phyloP scores from a whole-genome alignment of 1,140 invertebrate species.

The Atta texana region DNA sequence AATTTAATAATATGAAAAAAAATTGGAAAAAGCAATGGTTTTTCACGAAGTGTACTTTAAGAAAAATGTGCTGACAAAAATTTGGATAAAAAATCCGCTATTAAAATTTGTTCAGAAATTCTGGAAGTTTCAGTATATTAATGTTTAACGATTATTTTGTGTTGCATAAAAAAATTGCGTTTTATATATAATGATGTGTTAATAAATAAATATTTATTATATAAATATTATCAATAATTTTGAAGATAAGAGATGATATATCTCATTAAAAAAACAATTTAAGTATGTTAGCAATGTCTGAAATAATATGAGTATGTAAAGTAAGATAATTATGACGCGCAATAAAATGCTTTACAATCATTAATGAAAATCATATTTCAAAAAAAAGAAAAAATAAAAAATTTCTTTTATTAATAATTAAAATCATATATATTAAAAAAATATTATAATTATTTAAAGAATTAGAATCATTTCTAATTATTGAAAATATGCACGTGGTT shows the following conservation, averaged over 20 bases:
- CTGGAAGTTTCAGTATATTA: neutral
- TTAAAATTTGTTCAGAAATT: neutral
- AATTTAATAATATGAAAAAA: neutral
- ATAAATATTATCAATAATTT: neutral
- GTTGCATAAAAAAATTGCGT: neutral
- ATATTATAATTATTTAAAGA: neutral
- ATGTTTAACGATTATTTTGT: neutral
- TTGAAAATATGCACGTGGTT: neutral
- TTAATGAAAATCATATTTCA: neutral
- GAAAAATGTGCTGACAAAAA: neutral
- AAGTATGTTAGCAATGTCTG: neutral
- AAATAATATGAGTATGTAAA: neutral
- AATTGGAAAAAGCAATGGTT: neutral
- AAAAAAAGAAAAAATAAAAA: neutral
- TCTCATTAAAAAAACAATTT: neutral
- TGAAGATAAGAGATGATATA: neutral
- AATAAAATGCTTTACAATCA: neutral
- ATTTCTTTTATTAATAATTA: neutral
- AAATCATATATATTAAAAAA: neutral
- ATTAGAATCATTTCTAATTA: neutral
- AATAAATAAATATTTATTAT: conserved; percentile 12
- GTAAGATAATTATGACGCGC: neutral
- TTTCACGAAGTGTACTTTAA: neutral
- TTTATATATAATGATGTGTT: neutral
- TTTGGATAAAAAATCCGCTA: neutral